These are phyloP conservation scores for Microchrysa polita DNA, from an alignment of 2,888 invertebrate species.

Conservation along the genomic window DNA sequence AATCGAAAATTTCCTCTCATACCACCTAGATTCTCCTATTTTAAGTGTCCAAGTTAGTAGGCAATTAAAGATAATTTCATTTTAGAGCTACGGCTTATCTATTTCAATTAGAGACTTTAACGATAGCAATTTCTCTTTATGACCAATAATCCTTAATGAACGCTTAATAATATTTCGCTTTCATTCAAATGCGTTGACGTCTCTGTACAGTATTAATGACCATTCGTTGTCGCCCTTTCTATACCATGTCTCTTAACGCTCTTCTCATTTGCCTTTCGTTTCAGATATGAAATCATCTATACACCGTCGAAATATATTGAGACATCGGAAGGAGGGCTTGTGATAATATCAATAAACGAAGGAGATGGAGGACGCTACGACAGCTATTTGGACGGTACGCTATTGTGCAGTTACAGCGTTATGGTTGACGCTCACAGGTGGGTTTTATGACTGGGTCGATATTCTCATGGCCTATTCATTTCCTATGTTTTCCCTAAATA, in stretches of 20 bases:
- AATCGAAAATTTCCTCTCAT: background rate
- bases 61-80: conserved; percentile 32
- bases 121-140: conserved; percentile 46
- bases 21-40: background rate
- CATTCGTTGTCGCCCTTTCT: background rate
- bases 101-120: conserved; percentile 45
- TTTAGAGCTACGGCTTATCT: conserved; percentile 32
- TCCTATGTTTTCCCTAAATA: conserved; percentile 9
- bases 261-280: background rate
- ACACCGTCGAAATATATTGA: conserved; percentile 93
- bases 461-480: conserved; percentile 27
- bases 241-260: background rate
- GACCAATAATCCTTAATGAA: conserved; percentile 50
- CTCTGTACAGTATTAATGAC: conserved; percentile 31
- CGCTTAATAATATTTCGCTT: conserved; percentile 41
- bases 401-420: conserved; percentile 90
- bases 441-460: conserved; percentile 52
- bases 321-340: conserved; percentile 90
- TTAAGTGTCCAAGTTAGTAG: conserved; percentile 19
- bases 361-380: conserved; percentile 90
- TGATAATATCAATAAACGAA: conserved; percentile 88
- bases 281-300: conserved; percentile 64
- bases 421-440: conserved; percentile 90
- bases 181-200: conserved; percentile 28
- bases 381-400: conserved; percentile 88